Base-by-base conservation (phyloP, 2,113 vertebrate genomes). In the Malurus alboscapulatus region DNA sequence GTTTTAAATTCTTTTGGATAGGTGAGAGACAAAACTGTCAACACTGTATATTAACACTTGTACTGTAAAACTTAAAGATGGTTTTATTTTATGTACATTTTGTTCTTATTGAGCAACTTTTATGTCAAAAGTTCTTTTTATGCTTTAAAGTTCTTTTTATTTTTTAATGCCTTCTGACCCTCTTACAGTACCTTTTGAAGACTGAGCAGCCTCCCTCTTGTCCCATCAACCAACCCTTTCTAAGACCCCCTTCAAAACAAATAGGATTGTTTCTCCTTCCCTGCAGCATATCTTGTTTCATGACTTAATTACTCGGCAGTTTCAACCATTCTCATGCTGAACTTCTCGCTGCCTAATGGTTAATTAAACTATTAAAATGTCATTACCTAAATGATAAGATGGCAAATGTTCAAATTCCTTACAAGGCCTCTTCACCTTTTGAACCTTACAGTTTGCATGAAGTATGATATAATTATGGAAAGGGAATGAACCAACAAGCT, bases 341-440 rank as follows among this genome's bases (percentile, higher is more conserved):
- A 83, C 16, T 91, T 95, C 75, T 90, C 58, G 38, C 63, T 93
- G 78, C 74, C 38, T 69, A 32, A n/a, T 95, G 45, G 90, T 88
- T 96, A 95, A 90, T 93, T 94, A 85, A 95, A 77, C 92, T 87
- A 94, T 95, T 96, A 93, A 96, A 94, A 87, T 90, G 92, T 90
- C 85, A 76, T 95, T 93, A 90, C 45, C 66, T 96, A 91, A 91
- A 91, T 62, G 74, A 90, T 93, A 93, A 89, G 50, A 92, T 85
- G 87, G 67, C 71, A 90, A 94, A 50, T 34, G 62, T 85, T 96
- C 85, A 88, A 73, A 94, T 96, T 96, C 88, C 38, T 91, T 85
- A 2, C 11, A 62, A 85, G 82, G 79, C 85, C 75, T 88, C 44
- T 88, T 95, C 92, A 94, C 90, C 82, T 79, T 38, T 77, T 95